Conservation (phyloP, 2,113 vertebrate genomes). For the Mesembrinibis cayennensis region DNA sequence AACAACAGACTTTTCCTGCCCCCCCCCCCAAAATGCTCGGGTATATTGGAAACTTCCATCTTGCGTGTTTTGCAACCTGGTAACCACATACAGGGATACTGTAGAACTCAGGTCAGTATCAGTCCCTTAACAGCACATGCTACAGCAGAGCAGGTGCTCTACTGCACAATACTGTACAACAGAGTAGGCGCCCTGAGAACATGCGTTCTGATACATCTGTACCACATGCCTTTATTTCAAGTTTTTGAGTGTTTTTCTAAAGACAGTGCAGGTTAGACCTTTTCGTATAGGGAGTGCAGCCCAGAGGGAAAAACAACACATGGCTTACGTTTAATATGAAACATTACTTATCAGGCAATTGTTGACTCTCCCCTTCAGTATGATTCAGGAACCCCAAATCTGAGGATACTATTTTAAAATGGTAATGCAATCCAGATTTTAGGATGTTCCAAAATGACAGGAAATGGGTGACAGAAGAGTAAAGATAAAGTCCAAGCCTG, state of each 20-base stretch:
- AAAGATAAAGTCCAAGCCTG: background rate
- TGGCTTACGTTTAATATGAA: background rate
- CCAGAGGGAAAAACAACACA: background rate
- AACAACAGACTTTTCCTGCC: background rate
- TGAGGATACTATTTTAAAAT: background rate
- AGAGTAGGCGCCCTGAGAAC: background rate
- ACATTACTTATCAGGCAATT: background rate
- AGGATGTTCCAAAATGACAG: background rate
- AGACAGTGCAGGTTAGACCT: background rate
- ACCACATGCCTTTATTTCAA: background rate
- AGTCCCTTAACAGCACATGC: background rate
- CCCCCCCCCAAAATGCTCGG: background rate
- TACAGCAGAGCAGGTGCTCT: background rate
- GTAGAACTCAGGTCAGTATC: background rate
- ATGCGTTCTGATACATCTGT: background rate
- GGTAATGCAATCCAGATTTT: background rate
- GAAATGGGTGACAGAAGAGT: background rate
- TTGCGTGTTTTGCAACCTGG: background rate
- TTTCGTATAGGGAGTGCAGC: background rate
- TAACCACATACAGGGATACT: background rate
- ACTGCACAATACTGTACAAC: background rate
- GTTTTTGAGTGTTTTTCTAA: background rate
- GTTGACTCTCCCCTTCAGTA: background rate
- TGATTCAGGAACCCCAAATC: background rate
- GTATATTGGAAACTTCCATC: background rate